Percentiles rank a stretch among this genome's conserved stretches.
Conservation (phyloP, 1,140 invertebrate species). For the Diplogasteroides magnus region DNA sequence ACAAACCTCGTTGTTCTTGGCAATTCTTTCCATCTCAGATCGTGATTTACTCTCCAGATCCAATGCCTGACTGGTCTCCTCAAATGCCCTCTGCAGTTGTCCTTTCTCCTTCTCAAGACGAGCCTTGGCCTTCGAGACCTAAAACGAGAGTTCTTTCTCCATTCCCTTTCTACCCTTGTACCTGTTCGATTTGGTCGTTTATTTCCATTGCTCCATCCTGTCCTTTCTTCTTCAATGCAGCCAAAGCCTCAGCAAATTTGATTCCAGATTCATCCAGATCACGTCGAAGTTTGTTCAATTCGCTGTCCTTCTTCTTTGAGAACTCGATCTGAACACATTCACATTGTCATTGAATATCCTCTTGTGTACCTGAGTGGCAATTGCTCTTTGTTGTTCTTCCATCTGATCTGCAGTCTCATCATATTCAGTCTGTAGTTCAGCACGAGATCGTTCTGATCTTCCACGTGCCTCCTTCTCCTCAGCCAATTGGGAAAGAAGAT, state of each 20-base stretch:
- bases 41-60: conserved; percentile 88
- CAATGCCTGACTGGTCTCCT: conserved; percentile 79
- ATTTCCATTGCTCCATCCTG: conserved; percentile 95
- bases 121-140: conserved; percentile 91
- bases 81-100: conserved; percentile 83
- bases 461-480: conserved; percentile 84
- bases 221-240: conserved; percentile 94
- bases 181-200: conserved; percentile 95
- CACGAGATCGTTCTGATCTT: conserved; percentile 86
- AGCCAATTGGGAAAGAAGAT: conserved; percentile 94
- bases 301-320: conserved; percentile 98
- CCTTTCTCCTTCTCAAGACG: conserved; percentile 92
- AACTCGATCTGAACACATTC: conserved; percentile 67
- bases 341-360: conserved; percentile 58
- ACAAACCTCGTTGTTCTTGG: conserved; percentile 41
- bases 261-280: conserved; percentile 96
- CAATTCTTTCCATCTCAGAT: conserved; percentile 65
- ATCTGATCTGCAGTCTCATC: conserved; percentile 88
- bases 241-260: conserved; percentile 89
- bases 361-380: conserved; percentile 79
- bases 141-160: conserved; percentile 75
- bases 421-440: conserved; percentile 86
- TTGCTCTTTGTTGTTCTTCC: conserved; percentile 75
- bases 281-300: conserved; percentile 91
- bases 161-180: not conserved